Conservation (phyloP, 2,113 vertebrate genomes). For the Anarrhichthys ocellatus region DNA sequence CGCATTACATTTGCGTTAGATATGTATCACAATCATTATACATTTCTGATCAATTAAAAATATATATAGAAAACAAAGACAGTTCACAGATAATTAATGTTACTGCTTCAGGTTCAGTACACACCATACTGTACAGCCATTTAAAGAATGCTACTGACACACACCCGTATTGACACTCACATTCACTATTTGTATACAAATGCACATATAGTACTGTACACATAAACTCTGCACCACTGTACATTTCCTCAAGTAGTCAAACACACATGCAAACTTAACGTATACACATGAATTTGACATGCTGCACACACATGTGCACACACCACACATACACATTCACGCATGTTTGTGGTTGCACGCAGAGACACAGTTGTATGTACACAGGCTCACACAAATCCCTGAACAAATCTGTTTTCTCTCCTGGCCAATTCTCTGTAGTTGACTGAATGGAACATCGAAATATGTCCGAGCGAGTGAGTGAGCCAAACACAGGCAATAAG, state of each 20-base stretch:
- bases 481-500: conserved; percentile 65
- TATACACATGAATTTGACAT: neutral
- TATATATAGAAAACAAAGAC: neutral
- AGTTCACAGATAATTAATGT: too few relatives aligned
- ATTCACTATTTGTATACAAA: neutral
- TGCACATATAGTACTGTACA: neutral
- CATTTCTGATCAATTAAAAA: neutral
- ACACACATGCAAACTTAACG: neutral
- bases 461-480: conserved; percentile 54
- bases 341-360: neutral
- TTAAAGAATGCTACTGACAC: too few relatives aligned
- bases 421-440: conserved; percentile 47
- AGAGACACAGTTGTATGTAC: conserved; percentile 6
- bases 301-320: neutral
- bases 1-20: too few relatives aligned
- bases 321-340: neutral
- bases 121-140: neutral
- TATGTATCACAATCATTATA: neutral
- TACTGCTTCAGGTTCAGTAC: neutral
- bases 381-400: conserved; percentile 33
- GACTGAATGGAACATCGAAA: conserved; percentile 66
- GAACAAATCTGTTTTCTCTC: conserved; percentile 59
- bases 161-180: too few relatives aligned
- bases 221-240: neutral
- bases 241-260: neutral